A percentile compares a stretch with the other conserved stretches of the same genome.
These are phyloP conservation scores for Rhinopithecus roxellana DNA, from an alignment of 2,113 vertebrate genomes.

Conservation along the genomic window DNA sequence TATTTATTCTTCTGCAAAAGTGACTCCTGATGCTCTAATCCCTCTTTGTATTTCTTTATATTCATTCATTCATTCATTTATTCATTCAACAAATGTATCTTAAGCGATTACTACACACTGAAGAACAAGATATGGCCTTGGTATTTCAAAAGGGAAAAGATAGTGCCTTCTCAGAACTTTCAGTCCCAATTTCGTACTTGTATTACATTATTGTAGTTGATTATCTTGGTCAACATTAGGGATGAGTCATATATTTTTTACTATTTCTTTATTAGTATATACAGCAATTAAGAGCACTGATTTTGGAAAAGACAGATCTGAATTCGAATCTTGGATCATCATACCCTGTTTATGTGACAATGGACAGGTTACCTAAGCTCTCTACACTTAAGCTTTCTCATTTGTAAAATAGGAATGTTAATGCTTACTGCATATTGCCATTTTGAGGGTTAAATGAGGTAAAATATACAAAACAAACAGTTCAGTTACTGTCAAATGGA, in stretches of 20 bases:
- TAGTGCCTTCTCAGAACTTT: neutral
- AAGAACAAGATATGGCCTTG: neutral
- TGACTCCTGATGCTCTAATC: neutral
- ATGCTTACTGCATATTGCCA: neutral
- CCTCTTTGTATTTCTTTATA: neutral
- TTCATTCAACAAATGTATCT: neutral
- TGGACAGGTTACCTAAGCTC: neutral
- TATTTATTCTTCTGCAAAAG: neutral
- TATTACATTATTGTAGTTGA: neutral
- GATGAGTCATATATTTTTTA: neutral
- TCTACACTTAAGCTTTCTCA: neutral
- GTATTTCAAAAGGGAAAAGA: neutral
- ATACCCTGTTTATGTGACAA: neutral
- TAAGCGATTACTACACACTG: neutral
- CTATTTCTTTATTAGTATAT: neutral
- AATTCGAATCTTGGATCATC: neutral
- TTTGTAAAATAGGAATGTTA: neutral
- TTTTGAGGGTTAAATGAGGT: slow-evolving; percentile 22
- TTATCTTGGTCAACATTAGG: neutral
- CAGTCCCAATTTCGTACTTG: neutral
- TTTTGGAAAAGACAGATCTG: neutral
- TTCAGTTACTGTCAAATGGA: neutral
- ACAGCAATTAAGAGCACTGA: neutral
- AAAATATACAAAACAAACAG: neutral
- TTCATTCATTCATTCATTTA: neutral